Evolutionary conservation across 2,113 vertebrate genomes (phyloP), one percentile per base, ranked within the genome.

Genomic region (Suncus etruscus): DNA sequence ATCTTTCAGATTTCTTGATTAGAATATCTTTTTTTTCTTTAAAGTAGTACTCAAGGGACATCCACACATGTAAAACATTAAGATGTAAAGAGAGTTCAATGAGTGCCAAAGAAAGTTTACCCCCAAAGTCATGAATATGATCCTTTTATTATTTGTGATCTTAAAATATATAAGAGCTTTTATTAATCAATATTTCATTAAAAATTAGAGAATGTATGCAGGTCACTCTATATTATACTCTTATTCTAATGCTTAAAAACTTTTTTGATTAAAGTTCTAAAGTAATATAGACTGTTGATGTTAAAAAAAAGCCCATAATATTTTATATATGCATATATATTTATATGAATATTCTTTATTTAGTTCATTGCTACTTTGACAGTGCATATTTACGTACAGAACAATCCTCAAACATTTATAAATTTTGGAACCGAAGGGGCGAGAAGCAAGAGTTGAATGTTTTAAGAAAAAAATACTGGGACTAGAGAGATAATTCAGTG

Each of bases 151-250:
- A 81, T 14, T 80, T 89, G 51, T 27, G 2, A 63, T 66, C 66
- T 70, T 24, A 91, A 90, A n/a, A 90, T 8, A 78, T 14, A 27
- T 50, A 74, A 76, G 73, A 48, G 24, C 18, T 68, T 80, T 80
- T 88, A 12, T 79, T 25, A 51, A 27, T 51, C 78, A 48, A 32
- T 10, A n/a, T 87, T 94, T 68, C 86, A 83, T 68, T 86, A 63
- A 66, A 81, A 86, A 24, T 32, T 85, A 3, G 54, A 66, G 54
- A 51, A 3, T 69, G 61, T 14, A 32, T 61, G 47, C 27, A n/a
- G 7, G 25, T n/a, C 31, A 83, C 6, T 4, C 54, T 66, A 39
- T 8, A 9, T 2, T 39, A 27, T 54, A 6, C 16, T 68, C 45
- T 87, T 72, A 78, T 11, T 86, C 27, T 3, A 1, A 86, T 14